Base-by-base conservation (phyloP, 2,113 vertebrate species). In the Myiopsitta monachus region DNA sequence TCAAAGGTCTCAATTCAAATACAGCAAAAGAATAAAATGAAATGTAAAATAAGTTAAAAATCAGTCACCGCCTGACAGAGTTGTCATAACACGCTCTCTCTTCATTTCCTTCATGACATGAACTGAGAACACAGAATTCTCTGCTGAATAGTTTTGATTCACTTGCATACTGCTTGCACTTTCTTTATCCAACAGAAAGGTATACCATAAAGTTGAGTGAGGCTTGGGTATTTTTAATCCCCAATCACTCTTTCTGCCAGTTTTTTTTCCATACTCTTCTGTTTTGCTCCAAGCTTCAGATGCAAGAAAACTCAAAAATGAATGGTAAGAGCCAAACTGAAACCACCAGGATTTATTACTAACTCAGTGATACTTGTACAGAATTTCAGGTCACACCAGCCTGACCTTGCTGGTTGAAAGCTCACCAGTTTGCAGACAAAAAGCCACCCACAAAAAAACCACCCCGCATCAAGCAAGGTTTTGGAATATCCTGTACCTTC, bases 51-150 rank as follows among this genome's bases (percentile, higher is more conserved):
- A 90, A 91, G 92, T 94, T 91, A 44, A 94, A 97, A 97, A 97
- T 97, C 94, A 94, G 76, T 90, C 72, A 92, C 24, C n/a, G 46
- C 87, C 79, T 97, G 96, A 97, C 97, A 97, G 87, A 97, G 90
- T 91, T 96, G 97, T 97, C 96, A 97, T 96, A 97, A 96, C 83
- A 95, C 62, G 4, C 28, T 52, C 95, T 94, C 94, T 94, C 94
- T 96, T 83, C 59, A 87, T 95, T 97, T 88, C 90, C 94, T 97
- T 97, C 95, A 95, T 92, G 90, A 95, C 87, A 90, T 84, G 92
- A 97, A 94, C 88, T 18, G n/a, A 94, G 93, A 94, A 75, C 70
- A 66, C 76, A 88, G 70, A 93, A 95, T 87, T 92, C 92, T 94
- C 73, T 81, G 39, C 80, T 93, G 88, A 92, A 94, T 63, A 91